Conservation (phyloP, 2,113 vertebrate species). For the Bathybates hornii region DNA sequence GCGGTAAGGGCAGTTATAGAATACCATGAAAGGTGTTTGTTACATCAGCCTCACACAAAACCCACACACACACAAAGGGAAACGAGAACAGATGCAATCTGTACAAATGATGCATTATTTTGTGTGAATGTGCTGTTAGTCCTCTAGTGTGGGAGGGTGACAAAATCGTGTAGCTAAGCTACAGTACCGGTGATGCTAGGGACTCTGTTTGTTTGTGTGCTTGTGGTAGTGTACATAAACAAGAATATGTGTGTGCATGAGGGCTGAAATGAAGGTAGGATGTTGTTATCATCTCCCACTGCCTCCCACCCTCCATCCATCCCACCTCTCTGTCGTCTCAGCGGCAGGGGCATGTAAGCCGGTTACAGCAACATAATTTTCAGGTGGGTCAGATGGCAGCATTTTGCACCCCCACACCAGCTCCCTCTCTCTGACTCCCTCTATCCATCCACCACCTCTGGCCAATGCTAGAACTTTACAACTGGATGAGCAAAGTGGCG, state of each 20-base stretch:
- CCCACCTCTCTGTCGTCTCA: constrained; percentile 20
- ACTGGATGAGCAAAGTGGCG: constrained; percentile 39
- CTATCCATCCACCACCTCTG: constrained; percentile 14
- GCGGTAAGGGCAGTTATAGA: not conserved
- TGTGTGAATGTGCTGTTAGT: constrained; percentile 29
- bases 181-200: not conserved
- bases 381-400: not conserved
- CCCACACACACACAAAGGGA: constrained; percentile 4
- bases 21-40: not conserved
- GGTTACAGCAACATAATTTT: constrained; percentile 31
- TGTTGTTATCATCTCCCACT: constrained; percentile 10
- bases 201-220: not conserved
- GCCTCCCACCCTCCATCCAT: not conserved
- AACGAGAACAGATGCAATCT: constrained; percentile 27
- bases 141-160: not conserved
- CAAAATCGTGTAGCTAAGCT: not conserved
- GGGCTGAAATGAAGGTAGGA: constrained; percentile 20
- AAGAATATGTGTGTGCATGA: not conserved
- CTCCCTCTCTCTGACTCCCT: not conserved
- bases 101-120: constrained; percentile 27
- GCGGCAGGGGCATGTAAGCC: constrained; percentile 14
- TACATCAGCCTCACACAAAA: not conserved
- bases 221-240: not conserved
- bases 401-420: not conserved
- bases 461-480: constrained; percentile 43